Percentiles rank a stretch among this genome's conserved stretches.
These are phyloP conservation scores for Automeris io DNA, from an alignment of 2,888 invertebrate genomes.

Conservation along the genomic window DNA sequence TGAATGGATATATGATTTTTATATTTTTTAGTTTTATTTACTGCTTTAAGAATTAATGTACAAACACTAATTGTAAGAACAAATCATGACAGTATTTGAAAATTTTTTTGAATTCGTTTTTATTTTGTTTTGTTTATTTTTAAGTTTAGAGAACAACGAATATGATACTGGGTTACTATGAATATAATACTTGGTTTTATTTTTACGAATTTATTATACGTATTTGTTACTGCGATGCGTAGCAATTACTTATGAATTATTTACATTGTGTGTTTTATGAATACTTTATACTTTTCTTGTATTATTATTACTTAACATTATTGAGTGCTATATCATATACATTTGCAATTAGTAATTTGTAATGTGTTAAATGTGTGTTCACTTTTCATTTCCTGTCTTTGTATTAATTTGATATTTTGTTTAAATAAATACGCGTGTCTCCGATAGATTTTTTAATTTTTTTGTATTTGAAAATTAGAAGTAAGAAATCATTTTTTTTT, in stretches of 20 bases:
- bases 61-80: slow-evolving; percentile 12
- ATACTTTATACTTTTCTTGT: no score
- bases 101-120: slow-evolving; percentile 18
- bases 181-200: neutral
- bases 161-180: no score
- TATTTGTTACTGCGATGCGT: neutral
- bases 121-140: slow-evolving; percentile 17
- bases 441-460: no score
- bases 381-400: no score
- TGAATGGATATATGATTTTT: neutral
- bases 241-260: neutral
- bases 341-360: no score
- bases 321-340: no score
- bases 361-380: no score
- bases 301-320: no score
- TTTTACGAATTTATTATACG: neutral
- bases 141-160: slow-evolving; percentile 5
- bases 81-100: slow-evolving; percentile 47
- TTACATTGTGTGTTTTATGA: neutral
- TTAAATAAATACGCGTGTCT: no score
- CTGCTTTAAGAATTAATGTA: neutral
- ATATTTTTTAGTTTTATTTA: neutral
- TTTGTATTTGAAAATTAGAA: no score
- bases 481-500: no score
- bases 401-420: no score